Percentiles rank a stretch among this genome's conserved stretches.
Conservation (phyloP, 2,113 vertebrate genomes). For the Aphelocoma coerulescens region DNA sequence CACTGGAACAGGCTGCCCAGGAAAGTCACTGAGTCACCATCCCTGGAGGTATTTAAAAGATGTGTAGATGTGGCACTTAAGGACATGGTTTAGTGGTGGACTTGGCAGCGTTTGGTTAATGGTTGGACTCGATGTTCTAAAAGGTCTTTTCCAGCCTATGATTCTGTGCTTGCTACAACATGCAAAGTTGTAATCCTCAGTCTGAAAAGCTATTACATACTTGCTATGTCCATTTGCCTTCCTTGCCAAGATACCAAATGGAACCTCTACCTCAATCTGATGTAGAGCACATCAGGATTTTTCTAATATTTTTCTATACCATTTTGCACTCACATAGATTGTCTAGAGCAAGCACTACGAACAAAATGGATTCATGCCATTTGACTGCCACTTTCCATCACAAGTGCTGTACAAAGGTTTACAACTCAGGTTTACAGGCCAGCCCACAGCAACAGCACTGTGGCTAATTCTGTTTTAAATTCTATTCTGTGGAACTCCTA, state of each 20-base stretch:
- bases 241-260: not conserved
- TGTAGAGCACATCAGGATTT: not conserved
- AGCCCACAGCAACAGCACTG: not conserved
- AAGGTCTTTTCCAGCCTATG: not conserved
- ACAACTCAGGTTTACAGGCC: not conserved
- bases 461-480: not conserved
- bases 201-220: not conserved
- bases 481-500: not conserved
- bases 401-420: not conserved
- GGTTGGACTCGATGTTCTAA: not conserved
- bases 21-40: not conserved
- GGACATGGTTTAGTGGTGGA: not conserved
- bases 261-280: not conserved
- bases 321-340: not conserved
- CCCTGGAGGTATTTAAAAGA: not conserved
- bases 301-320: not conserved
- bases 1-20: not conserved
- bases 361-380: not conserved
- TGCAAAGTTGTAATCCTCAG: not conserved
- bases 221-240: not conserved
- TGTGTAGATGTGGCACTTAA: not conserved
- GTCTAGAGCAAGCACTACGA: not conserved
- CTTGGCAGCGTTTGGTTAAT: not conserved
- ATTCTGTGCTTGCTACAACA: not conserved
- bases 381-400: not conserved